phyloP scores from a whole-genome alignment of 1,140 invertebrate genomes.

The Cyrtorhinus lividipennis region DNA sequence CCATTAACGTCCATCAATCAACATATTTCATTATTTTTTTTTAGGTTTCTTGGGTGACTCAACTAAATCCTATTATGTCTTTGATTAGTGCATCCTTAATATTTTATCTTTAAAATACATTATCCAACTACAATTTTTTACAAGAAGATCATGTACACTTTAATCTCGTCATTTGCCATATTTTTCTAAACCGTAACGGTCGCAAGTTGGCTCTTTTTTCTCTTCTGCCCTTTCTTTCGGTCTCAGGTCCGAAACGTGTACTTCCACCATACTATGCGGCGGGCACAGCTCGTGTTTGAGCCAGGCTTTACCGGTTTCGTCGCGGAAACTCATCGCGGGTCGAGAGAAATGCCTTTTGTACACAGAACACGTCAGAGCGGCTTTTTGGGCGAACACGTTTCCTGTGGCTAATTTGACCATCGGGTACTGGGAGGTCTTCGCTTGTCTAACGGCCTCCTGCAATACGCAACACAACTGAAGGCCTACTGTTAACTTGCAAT shows the following conservation, averaged over 20 bases:
- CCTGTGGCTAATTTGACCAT: neutral
- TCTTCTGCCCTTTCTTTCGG: neutral
- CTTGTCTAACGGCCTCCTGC: neutral
- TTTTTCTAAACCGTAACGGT: constrained; percentile 12
- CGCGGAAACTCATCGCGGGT: neutral
- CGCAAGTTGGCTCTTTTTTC: constrained; percentile 20
- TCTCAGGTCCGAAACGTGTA: neutral
- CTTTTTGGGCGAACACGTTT: neutral
- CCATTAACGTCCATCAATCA: too few species aligned
- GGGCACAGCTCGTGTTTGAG: constrained; percentile 12
- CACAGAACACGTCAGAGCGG: neutral
- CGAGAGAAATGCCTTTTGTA: neutral
- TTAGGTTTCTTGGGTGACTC: too few species aligned
- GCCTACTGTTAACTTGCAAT: neutral
- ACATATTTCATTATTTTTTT: too few species aligned
- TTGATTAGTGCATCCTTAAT: too few species aligned
- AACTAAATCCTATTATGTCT: too few species aligned
- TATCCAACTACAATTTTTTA: too few species aligned
- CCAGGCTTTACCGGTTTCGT: constrained; percentile 4
- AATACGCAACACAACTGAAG: neutral
- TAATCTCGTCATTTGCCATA: neutral
- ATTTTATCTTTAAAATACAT: too few species aligned
- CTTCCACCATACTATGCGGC: constrained; percentile 3
- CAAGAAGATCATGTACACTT: neutral
- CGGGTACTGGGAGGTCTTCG: neutral